These are phyloP conservation scores for Protobothrops mucrosquamatus DNA, from an alignment of 2,113 vertebrate species.

Conservation along the genomic window DNA sequence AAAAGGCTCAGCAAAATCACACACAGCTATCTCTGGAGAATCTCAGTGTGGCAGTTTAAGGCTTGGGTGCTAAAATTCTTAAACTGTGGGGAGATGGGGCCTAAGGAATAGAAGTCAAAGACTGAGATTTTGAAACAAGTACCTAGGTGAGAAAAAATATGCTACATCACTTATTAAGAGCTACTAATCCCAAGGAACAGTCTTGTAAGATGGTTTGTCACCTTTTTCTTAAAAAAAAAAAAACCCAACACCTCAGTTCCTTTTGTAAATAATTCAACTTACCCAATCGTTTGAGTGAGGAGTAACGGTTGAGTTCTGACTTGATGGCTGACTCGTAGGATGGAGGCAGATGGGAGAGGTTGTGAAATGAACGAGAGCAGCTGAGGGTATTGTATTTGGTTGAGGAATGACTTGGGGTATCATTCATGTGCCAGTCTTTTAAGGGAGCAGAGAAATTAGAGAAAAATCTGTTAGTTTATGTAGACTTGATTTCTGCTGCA, in stretches of 20 bases:
- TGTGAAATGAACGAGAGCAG: conserved; percentile 89
- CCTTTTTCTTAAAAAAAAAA: background rate
- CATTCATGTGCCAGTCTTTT: conserved; percentile 75
- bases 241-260: background rate
- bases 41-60: background rate
- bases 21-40: background rate
- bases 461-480: background rate
- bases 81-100: background rate
- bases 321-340: conserved; percentile 89
- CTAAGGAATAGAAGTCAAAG: background rate
- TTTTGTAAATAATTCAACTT: conserved; percentile 41
- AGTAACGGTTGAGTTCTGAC: conserved; percentile 88
- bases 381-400: conserved; percentile 84
- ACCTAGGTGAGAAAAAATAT: background rate
- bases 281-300: conserved; percentile 90
- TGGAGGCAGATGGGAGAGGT: conserved; percentile 89
- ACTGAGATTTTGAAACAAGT: background rate
- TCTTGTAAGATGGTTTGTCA: background rate
- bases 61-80: background rate
- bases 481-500: background rate
- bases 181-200: background rate
- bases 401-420: conserved; percentile 73
- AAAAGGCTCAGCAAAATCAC: background rate
- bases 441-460: background rate
- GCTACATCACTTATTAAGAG: background rate